phyloP scores from a whole-genome alignment of 2,888 invertebrate species.

The Drosophila neotestacea region DNA sequence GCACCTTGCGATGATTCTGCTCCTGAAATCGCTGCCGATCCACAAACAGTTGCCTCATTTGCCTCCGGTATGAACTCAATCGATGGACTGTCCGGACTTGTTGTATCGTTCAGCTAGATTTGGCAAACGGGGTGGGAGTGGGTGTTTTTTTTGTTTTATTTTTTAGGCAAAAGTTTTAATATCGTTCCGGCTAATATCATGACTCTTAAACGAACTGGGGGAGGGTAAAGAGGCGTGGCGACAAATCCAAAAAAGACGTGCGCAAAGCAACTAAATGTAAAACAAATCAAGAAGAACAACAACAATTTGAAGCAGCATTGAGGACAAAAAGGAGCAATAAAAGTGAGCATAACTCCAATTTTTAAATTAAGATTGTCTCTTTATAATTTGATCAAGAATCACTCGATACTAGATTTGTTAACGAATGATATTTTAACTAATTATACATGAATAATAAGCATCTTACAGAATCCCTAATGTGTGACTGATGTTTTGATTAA shows the following conservation, averaged over 20 bases:
- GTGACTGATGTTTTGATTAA: too few species aligned
- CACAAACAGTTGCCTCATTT: conserved; percentile 55
- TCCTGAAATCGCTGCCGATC: conserved; percentile 27
- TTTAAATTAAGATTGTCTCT: not conserved
- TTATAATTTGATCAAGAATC: not conserved
- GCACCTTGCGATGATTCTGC: conserved; percentile 56
- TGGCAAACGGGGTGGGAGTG: conserved; percentile 37
- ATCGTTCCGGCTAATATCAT: conserved; percentile 27
- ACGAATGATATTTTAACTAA: not conserved
- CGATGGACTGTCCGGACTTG: conserved; percentile 82
- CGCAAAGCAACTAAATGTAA: conserved; percentile 25
- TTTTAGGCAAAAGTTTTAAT: conserved; percentile 25
- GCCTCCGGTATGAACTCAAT: conserved; percentile 80
- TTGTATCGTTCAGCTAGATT: conserved; percentile 68
- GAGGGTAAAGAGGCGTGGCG: conserved; percentile 18
- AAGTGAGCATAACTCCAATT: not conserved
- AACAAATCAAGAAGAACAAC: conserved; percentile 3
- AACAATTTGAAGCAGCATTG: not conserved
- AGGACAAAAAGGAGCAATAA: not conserved
- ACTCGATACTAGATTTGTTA: not conserved
- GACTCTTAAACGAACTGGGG: conserved; percentile 22
- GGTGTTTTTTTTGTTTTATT: conserved; percentile 3
- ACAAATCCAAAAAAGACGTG: conserved; percentile 18
- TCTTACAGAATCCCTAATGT: too few species aligned
- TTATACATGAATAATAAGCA: too few species aligned